Evolutionary conservation across 2,797 vertebrate species (phyloP).

Genomic region (Cynodonichthys magdalenae): DNA sequence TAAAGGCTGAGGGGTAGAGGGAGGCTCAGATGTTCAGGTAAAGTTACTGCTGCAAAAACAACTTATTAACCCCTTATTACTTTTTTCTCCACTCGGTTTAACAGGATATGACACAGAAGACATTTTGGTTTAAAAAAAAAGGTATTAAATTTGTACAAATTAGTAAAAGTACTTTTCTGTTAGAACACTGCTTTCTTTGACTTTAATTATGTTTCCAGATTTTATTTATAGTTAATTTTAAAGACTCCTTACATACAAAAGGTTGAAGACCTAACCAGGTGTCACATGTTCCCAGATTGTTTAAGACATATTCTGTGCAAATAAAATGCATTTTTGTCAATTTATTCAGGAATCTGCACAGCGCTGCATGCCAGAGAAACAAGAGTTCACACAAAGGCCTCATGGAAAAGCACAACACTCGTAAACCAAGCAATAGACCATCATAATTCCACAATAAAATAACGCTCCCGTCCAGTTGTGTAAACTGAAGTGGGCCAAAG

Average conservation of each 20-base stretch:
- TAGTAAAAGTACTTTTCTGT: neutral
- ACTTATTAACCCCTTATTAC: no score
- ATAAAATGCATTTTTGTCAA: conserved; percentile 21
- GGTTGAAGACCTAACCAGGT: neutral
- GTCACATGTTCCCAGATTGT: neutral
- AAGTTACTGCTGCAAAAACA: no score
- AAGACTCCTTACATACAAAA: neutral
- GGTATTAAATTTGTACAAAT: neutral
- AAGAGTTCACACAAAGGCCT: conserved; percentile 24
- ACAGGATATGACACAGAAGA: neutral
- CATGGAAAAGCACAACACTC: conserved; percentile 12
- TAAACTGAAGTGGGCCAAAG: conserved; percentile 24
- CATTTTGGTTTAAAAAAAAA: no score
- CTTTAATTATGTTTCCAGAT: no score
- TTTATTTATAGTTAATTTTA: no score
- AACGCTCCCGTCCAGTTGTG: conserved; percentile 36
- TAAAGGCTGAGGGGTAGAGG: no score
- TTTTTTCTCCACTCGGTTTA: neutral
- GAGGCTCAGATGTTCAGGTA: no score
- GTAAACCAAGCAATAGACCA: conserved; percentile 27
- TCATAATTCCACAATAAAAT: conserved; percentile 23
- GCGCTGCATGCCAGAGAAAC: conserved; percentile 19
- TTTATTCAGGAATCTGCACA: conserved; percentile 17
- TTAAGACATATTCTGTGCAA: neutral
- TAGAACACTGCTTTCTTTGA: neutral